Evolutionary conservation across 2,797 vertebrate species (phyloP).

Genomic region (Gymnothorax reevesii): DNA sequence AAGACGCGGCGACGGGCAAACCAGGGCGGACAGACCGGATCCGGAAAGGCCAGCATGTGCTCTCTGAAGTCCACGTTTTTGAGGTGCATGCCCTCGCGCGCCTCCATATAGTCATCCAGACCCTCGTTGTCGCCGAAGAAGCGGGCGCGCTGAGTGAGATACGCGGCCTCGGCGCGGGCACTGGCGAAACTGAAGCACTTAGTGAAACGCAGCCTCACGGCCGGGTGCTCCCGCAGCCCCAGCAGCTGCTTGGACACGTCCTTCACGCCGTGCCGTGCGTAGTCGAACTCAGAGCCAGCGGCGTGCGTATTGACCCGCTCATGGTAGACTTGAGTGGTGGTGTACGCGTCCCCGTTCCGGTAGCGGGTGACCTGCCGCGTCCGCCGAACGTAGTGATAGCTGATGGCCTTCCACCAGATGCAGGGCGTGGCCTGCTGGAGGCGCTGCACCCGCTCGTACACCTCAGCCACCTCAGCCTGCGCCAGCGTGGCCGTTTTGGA

Average conservation of each 20-base stretch:
- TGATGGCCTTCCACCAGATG: constrained; percentile 82
- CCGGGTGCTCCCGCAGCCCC: constrained; percentile 69
- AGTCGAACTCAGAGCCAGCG: constrained; percentile 79
- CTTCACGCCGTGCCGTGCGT: constrained; percentile 76
- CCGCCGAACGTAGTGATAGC: constrained; percentile 82
- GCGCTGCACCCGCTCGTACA: constrained; percentile 83
- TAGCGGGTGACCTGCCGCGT: constrained; percentile 88
- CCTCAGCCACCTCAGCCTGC: constrained; percentile 74
- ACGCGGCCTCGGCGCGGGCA: constrained; percentile 81
- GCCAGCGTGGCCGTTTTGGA: constrained; percentile 77
- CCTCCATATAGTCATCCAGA: constrained; percentile 91
- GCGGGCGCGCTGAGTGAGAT: constrained; percentile 85
- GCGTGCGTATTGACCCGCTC: constrained; percentile 79
- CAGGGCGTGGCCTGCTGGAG: constrained; percentile 85
- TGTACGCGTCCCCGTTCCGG: constrained; percentile 88
- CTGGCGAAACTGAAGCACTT: constrained; percentile 78
- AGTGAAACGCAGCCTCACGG: constrained; percentile 76
- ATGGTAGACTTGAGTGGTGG: constrained; percentile 84
- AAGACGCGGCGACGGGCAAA: constrained; percentile 81
- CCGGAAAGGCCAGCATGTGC: constrained; percentile 84
- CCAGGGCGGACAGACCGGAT: constrained; percentile 83
- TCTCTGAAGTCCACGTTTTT: constrained; percentile 91
- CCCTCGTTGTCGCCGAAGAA: constrained; percentile 90
- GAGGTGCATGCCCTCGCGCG: constrained; percentile 88
- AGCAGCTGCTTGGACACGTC: constrained; percentile 78